phyloP scores from a whole-genome alignment of 2,113 vertebrate genomes.

The Prolemur simus region DNA sequence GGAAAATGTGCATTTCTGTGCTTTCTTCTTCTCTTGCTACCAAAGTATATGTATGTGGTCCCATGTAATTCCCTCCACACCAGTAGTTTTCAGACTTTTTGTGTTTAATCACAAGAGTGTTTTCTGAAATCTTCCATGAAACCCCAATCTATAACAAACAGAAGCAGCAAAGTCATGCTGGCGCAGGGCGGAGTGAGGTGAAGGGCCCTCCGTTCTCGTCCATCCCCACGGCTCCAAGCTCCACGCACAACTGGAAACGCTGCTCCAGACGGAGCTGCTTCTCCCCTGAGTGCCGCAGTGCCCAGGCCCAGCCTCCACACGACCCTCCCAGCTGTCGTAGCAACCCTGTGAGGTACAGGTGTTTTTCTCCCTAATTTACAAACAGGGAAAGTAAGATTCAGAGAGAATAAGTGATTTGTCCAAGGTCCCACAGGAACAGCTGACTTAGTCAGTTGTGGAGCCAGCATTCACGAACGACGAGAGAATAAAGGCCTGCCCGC shows the following conservation, averaged over 20 bases:
- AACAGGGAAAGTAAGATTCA: background rate
- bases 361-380: background rate
- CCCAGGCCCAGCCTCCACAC: background rate
- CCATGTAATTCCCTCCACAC: background rate
- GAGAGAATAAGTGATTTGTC: conserved; percentile 56
- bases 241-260: background rate
- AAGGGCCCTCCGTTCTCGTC: background rate
- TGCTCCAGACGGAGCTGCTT: background rate
- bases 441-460: background rate
- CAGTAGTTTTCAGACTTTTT: background rate
- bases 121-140: background rate
- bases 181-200: background rate
- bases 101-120: background rate
- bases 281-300: background rate
- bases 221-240: background rate
- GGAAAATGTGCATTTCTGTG: background rate
- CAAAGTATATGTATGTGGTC: background rate
- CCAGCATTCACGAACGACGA: background rate
- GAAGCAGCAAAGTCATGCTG: background rate
- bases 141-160: background rate
- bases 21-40: background rate
- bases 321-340: background rate
- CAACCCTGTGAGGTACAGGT: background rate
- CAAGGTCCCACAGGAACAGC: background rate
- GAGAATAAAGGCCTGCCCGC: background rate